Percentiles rank a stretch among this genome's conserved stretches.
Evolutionary conservation across 2,113 vertebrate genomes (phyloP).

Genomic region (Oceanites oceanicus): DNA sequence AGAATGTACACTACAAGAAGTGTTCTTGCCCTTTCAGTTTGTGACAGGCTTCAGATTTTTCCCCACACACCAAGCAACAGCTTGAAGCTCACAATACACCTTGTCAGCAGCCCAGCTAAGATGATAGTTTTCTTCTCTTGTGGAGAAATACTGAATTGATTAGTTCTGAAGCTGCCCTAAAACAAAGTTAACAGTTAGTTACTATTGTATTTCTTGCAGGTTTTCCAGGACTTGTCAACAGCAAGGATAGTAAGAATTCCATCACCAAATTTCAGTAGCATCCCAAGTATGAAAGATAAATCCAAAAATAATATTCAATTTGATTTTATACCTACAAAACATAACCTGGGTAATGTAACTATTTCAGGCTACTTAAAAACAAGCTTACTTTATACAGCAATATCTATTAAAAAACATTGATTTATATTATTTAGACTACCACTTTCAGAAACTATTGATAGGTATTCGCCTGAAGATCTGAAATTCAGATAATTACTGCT

Average conservation of each 20-base stretch:
- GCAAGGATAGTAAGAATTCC: not conserved
- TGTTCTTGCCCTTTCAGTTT: not conserved
- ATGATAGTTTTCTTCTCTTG: not conserved
- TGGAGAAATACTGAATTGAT: not conserved
- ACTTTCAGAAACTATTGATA: not conserved
- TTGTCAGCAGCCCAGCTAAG: not conserved
- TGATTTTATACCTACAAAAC: not conserved
- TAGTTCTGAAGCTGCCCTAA: not conserved
- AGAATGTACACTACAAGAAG: not conserved
- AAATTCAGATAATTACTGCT: not conserved
- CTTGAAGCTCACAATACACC: not conserved
- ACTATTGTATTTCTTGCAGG: not conserved
- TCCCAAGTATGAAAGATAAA: not conserved
- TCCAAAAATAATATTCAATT: not conserved
- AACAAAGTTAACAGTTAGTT: not conserved
- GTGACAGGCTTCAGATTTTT: not conserved
- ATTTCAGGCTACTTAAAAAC: not conserved
- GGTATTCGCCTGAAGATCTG: not conserved
- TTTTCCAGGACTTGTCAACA: not conserved
- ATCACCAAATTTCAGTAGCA: not conserved
- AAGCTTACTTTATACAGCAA: not conserved
- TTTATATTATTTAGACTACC: not conserved
- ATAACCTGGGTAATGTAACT: not conserved
- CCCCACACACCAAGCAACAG: not conserved
- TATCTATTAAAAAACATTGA: rapidly evolving